Evolutionary conservation across 2,797 vertebrate species (phyloP), one percentile per base, ranked within the genome.

Genomic region (Neomorphus geoffroyi): DNA sequence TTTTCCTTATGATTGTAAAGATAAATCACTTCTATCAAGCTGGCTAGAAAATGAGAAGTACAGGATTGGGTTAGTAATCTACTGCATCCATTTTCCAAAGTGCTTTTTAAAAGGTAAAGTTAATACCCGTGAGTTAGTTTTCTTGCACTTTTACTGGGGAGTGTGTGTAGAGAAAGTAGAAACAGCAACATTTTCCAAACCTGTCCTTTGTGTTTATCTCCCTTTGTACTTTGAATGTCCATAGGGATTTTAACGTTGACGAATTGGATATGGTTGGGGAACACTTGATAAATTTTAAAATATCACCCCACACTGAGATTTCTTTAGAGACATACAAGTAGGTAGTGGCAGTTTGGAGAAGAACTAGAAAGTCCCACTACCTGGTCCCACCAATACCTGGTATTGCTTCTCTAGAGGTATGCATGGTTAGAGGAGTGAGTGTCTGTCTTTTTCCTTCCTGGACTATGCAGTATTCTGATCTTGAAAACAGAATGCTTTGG

Each of bases 141-240:
- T 86, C 62, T 75, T 75, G 23, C 5, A 50, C 13, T 85, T 82
- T 53, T 41, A 8, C 32, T 32, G 6, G 6, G 12, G 21, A n/a
- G n/a, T n/a, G n/a, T 39, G 26, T 17, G 30, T 41, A 45, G n/a
- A 67, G 57, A 51, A 89, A 54, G 53, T 70, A 33, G 61, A 88
- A 83, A 56, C 11, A 86, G 18, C 28, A 58, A 67, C 57, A 56
- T 21, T 86, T 89, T 48, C 37, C 39, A 43, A 67, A 74, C 23
- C 30, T n/a, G n/a, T n/a, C 9, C 12, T 41, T 1, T 0, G 11
- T 74, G 8, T 79, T 80, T 15, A 37, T 13, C 11, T 32, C 3
- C 3, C 6, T 33, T 62, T 61, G 27, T 72, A 53, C 22, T 92
- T 67, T 3, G 7, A 12, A 33, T 41, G 21, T 62, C 72, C 32